Evolutionary conservation across 2,113 vertebrate genomes (phyloP), one percentile per base, ranked within the genome.

Genomic region (Psephotus haematonotus): DNA sequence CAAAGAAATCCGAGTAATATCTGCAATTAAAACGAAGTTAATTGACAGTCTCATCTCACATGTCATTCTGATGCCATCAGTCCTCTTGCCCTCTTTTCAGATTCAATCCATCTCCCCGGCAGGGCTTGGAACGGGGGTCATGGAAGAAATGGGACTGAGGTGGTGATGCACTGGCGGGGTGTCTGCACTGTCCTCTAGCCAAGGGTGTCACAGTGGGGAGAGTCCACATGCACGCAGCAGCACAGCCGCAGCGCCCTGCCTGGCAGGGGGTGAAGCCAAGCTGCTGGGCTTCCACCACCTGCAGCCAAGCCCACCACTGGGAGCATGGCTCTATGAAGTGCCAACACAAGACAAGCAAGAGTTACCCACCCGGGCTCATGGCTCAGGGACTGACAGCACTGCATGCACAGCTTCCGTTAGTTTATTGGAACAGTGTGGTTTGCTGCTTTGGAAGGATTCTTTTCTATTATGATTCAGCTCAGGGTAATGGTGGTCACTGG

Each of bases 281-380:
- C 59, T 50, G 53, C 39, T 31, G 57, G 63, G 11, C 20, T 23
- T 33, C 41, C 43, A 28, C 35, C 59, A 2, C 37, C 52, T 0
- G 0, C 7, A 39, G 65, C 29, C 0, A 0, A 76, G 43, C 64
- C 0, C 0, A 28, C 13, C 0, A 0, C 77, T 19, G 53, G 53
- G 37, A 44, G 28, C 7, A 0, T 10, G 2, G 0, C 55, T 62
- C 28, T 18, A 50, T 17, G 4, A 33, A 28, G 50, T 7, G 39
- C 44, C 72, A 41, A 27, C 14, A 8, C 0, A 0, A 80, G 46
- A 28, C 19, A 47, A 67, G 19, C 44, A 17, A 24, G 64, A 33
- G 28, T 41, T 15, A 6, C 37, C 62, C 29, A 33, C 31, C 31
- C 46, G 0, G 2, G 11, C 53, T 41, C 0, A 0, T 11, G 24